Conservation (phyloP, 2,888 invertebrate species). For the Cataglyphis livida region DNA sequence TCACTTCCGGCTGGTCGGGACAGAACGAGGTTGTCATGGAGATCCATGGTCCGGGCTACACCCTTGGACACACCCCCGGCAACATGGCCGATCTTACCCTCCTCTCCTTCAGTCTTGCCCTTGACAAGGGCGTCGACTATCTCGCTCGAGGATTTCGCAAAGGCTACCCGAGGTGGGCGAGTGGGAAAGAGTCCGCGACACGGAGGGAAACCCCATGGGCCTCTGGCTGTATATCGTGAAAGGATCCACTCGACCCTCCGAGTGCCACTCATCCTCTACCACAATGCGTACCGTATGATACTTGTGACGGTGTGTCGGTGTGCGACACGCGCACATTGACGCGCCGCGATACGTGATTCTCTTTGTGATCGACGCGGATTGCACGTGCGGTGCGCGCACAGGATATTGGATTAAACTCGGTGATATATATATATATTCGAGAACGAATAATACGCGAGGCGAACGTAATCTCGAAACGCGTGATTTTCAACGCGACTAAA, state of each 20-base stretch:
- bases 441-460: not conserved
- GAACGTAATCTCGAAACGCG: constrained; percentile 17
- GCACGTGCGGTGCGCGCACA: constrained; percentile 28
- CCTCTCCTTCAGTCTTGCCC: constrained; percentile 45
- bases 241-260: constrained; percentile 74
- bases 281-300: constrained; percentile 41
- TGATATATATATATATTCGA: constrained; percentile 17
- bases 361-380: constrained; percentile 42
- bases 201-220: constrained; percentile 71
- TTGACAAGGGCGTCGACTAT: constrained; percentile 56
- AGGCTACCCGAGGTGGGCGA: constrained; percentile 57
- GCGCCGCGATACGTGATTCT: constrained; percentile 29
- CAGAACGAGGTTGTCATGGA: constrained; percentile 80
- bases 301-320: constrained; percentile 35
- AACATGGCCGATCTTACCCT: constrained; percentile 74
- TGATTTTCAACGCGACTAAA: constrained; percentile 23
- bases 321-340: not conserved
- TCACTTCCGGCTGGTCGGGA: constrained; percentile 75
- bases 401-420: constrained; percentile 35
- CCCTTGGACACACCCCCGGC: constrained; percentile 80
- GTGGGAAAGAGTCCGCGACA: constrained; percentile 64
- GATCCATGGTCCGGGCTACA: constrained; percentile 75
- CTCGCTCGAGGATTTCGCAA: constrained; percentile 63
- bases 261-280: constrained; percentile 72
- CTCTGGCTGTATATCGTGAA: constrained; percentile 65